These are phyloP conservation scores for Dryoscopus gambensis DNA, from an alignment of 2,113 vertebrate genomes.

Conservation along the genomic window DNA sequence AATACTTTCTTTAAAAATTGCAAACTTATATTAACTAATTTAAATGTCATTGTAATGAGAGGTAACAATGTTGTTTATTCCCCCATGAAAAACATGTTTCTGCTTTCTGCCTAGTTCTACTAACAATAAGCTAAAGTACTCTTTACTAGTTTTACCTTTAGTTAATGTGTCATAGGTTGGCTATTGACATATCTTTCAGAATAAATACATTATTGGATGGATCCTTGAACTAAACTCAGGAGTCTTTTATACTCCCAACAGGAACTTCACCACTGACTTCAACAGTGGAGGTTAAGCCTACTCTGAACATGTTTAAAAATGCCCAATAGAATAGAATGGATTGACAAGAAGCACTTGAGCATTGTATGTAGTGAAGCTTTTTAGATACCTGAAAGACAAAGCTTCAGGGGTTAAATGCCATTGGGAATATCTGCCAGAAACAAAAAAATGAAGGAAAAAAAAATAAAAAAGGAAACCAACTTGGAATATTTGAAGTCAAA, in stretches of 20 bases:
- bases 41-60: background rate
- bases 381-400: background rate
- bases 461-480: background rate
- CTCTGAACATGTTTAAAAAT: background rate
- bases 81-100: background rate
- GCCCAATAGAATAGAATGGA: background rate
- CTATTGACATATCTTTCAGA: background rate
- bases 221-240: background rate
- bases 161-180: background rate
- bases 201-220: background rate
- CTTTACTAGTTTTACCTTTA: background rate
- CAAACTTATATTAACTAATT: background rate
- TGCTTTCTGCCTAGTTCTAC: background rate
- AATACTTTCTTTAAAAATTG: background rate
- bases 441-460: background rate
- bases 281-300: background rate
- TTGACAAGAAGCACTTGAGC: background rate
- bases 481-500: background rate
- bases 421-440: background rate
- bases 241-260: background rate
- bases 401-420: background rate
- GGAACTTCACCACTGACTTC: background rate
- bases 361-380: background rate
- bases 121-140: background rate
- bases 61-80: rapidly evolving